A percentile compares a stretch with the other conserved stretches of the same genome.
phyloP scores from a whole-genome alignment of 2,888 invertebrate species.

The Nudaria mundana region DNA sequence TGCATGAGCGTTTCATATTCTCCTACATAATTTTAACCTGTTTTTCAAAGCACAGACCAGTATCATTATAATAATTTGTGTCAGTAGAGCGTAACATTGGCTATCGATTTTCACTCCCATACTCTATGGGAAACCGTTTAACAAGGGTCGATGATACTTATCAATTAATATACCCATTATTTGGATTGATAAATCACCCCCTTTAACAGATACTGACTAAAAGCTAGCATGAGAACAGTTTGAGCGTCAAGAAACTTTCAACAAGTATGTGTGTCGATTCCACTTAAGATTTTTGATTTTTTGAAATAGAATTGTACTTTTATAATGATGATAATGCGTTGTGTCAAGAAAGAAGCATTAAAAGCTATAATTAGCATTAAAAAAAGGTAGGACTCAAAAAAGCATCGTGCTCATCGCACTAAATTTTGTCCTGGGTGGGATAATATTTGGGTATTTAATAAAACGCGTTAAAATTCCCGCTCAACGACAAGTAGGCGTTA shows the following conservation, averaged over 20 bases:
- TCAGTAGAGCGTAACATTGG: constrained; percentile 25
- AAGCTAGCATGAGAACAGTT: constrained; percentile 43
- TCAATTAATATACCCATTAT: constrained; percentile 64
- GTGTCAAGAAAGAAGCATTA: too few relatives aligned
- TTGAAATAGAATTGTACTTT: too few relatives aligned
- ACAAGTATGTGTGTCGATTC: constrained; percentile 10
- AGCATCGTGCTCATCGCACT: too few relatives aligned
- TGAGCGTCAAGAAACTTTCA: constrained; percentile 16
- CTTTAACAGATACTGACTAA: constrained; percentile 50
- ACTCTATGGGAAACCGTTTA: constrained; percentile 68
- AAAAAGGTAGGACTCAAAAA: too few relatives aligned
- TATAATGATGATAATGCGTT: too few relatives aligned
- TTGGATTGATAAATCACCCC: constrained; percentile 42
- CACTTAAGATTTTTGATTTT: constrained; percentile 9
- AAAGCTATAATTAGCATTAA: too few relatives aligned
- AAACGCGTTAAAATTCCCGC: too few relatives aligned
- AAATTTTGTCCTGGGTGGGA: too few relatives aligned
- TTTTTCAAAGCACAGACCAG: constrained; percentile 1
- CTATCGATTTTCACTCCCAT: constrained; percentile 38
- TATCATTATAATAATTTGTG: constrained; percentile 7
- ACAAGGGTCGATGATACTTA: constrained; percentile 63
- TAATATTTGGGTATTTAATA: too few relatives aligned
- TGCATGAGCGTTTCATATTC: too few relatives aligned
- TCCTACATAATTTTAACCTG: too few relatives aligned
- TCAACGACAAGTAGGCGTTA: too few relatives aligned